Evolutionary conservation across 2,113 vertebrate species (phyloP).

Genomic region (Colistium nudipinnis): DNA sequence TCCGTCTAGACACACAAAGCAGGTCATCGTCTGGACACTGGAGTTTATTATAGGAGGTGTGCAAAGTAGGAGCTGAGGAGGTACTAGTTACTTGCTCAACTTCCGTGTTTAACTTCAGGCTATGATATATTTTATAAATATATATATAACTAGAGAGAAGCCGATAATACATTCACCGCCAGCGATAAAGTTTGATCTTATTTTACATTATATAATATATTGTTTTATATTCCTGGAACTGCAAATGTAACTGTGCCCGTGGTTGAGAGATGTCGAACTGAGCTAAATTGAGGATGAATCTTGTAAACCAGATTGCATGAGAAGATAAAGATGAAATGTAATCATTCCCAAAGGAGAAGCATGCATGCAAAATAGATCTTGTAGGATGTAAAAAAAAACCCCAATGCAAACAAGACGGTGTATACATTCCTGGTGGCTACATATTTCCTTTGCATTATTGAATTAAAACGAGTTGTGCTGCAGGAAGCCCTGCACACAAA

Average conservation of each 20-base stretch:
- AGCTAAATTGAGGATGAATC: neutral
- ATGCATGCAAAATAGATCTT: neutral
- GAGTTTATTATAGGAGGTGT: no score
- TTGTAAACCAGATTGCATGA: neutral
- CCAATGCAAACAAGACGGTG: neutral
- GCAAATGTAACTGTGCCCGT: neutral
- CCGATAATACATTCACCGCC: no score
- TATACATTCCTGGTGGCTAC: neutral
- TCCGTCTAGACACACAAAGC: no score
- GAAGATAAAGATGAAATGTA: neutral
- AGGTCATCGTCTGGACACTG: no score
- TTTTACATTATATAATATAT: neutral
- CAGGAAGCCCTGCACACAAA: neutral
- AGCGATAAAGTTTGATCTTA: no score
- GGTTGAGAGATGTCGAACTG: neutral
- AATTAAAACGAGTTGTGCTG: slow-evolving; percentile 7
- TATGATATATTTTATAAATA: no score
- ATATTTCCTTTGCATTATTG: neutral
- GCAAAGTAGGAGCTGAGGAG: no score
- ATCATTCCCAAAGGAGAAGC: neutral
- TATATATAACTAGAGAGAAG: no score
- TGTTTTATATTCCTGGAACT: no score
- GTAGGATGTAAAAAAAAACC: neutral
- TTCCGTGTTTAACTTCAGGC: no score
- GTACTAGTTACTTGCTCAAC: no score